These are phyloP conservation scores for Drosophila putrida DNA, from an alignment of 2,888 invertebrate species.

Conservation along the genomic window DNA sequence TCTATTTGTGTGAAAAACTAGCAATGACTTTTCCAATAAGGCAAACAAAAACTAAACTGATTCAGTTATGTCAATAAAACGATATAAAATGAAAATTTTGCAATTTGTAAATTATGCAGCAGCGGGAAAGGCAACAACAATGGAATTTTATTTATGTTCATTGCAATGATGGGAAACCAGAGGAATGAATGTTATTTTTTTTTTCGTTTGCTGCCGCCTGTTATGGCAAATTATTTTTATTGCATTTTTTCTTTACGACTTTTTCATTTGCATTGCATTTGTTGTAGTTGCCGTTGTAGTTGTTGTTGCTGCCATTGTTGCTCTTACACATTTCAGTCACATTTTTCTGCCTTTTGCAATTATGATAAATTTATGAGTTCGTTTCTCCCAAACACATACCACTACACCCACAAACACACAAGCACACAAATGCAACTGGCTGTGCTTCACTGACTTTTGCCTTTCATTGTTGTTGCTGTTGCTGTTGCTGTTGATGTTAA, in stretches of 20 bases:
- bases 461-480: conserved; percentile 18
- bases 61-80: conserved; percentile 22
- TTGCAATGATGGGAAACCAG: conserved; percentile 45
- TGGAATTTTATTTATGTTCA: conserved; percentile 41
- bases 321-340: conserved; percentile 69
- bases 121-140: conserved; percentile 21
- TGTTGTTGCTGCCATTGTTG: conserved; percentile 34
- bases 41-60: conserved; percentile 18
- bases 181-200: conserved; percentile 7
- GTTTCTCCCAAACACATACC: conserved; percentile 70
- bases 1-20: conserved; percentile 6
- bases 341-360: conserved; percentile 76
- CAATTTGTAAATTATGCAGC: conserved; percentile 45
- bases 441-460: conserved; percentile 55
- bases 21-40: conserved; percentile 59
- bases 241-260: conserved; percentile 66
- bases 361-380: conserved; percentile 82
- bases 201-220: conserved; percentile 25
- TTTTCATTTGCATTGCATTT: conserved; percentile 60
- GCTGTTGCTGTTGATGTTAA: conserved; percentile 11
- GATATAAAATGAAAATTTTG: conserved; percentile 23
- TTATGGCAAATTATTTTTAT: conserved; percentile 74
- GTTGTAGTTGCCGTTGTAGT: conserved; percentile 5
- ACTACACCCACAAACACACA: conserved; percentile 14
- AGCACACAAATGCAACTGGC: conserved; percentile 30